Evolutionary conservation across 2,113 vertebrate species (phyloP), one percentile per base, ranked within the genome.

Genomic region (Elanoides forficatus): DNA sequence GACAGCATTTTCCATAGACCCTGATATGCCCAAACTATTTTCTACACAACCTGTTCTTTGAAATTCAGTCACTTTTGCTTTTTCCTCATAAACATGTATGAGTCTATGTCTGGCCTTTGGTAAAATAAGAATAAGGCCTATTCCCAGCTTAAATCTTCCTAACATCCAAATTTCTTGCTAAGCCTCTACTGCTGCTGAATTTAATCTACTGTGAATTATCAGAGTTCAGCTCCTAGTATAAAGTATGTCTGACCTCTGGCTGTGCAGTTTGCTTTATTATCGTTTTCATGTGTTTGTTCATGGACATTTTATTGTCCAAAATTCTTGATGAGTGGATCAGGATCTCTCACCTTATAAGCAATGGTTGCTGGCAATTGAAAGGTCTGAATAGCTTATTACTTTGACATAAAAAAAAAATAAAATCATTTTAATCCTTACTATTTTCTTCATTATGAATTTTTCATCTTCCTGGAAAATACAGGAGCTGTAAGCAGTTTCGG

Each of bases 41-140:
- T 88, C 90, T 90, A 52, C 5, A 0, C 26, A 86, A 63, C 32
- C n/a, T 32, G 43, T 97, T 90, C 85, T 95, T 92, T 93, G 86
- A 95, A 96, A 95, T 96, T 94, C 96, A 95, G 90, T 90, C 63
- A 81, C 63, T 95, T 97, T 70, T 93, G 56, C 86, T 91, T 96
- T 93, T 96, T 93, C 74, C 87, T 97, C 81, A 95, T 95, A 90
- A 93, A 96, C 87, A 94, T 94, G 91, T 88, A 96, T 95, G 96
- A 97, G 71, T 62, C 94, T 92, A 26, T 60, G 84, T 65, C 90
- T 94, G 90, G 92, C 88, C 92, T 95, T 96, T 96, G 72, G 85
- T 90, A 90, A 96, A 96, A 95, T 93, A 96, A 96, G 90, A 91
- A 84, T 87, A 91, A 95, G 93, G 53, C 70, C 29, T 90, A 91